A percentile compares a stretch with the other conserved stretches of the same genome.
phyloP scores from a whole-genome alignment of 2,888 invertebrate genomes.

The Leucophenga maculata region DNA sequence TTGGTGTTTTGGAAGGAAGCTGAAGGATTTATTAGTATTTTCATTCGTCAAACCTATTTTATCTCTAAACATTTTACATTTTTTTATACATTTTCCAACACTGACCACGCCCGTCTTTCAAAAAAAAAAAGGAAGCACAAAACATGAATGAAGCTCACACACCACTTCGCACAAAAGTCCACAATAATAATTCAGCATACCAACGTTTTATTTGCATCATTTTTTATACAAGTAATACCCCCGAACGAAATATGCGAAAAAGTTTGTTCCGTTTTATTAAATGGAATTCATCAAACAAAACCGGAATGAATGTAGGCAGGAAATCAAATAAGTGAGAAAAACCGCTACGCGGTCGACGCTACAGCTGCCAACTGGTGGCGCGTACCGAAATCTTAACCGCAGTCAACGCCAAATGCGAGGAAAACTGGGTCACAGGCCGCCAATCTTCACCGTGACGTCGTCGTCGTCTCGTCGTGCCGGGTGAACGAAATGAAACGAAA shows the following conservation, averaged over 20 bases:
- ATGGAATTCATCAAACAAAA: conserved; percentile 15
- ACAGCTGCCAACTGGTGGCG: conserved; percentile 9
- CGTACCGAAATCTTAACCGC: not conserved
- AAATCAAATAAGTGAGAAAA: not conserved
- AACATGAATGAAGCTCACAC: not conserved
- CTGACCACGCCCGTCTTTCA: not conserved
- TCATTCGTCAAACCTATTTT: too few species aligned
- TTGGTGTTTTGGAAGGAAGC: too few species aligned
- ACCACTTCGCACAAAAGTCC: not conserved
- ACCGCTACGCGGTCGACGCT: not conserved
- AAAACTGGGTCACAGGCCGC: conserved; percentile 17
- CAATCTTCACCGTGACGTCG: too few species aligned
- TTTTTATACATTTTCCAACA: not conserved
- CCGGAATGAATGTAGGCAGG: not conserved
- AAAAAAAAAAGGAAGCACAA: not conserved
- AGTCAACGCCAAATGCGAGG: conserved; percentile 1
- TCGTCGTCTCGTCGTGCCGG: not conserved
- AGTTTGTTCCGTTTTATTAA: not conserved
- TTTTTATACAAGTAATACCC: not conserved
- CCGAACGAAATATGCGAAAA: not conserved
- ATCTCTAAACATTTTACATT: too few species aligned
- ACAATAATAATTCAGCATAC: conserved; percentile 5
- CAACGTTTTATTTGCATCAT: not conserved
- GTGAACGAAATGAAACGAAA: conserved; percentile 9
- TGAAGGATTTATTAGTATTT: too few species aligned